Evolutionary conservation across 2,113 vertebrate genomes (phyloP).

Genomic region (Scalopus aquaticus): DNA sequence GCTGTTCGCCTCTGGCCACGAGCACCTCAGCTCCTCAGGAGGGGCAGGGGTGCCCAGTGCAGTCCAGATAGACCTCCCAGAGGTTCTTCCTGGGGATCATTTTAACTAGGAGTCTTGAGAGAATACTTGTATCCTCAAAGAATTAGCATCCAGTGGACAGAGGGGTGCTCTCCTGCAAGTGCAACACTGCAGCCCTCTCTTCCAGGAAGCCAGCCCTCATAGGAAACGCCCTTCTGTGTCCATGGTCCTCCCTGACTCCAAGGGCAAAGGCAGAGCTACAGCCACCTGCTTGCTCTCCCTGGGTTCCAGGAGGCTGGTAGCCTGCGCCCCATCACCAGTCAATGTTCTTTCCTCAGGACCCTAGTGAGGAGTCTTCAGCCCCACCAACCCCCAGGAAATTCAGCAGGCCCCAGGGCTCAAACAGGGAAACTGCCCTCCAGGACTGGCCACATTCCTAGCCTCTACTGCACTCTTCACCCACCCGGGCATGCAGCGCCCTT

Average conservation of each 20-base stretch:
- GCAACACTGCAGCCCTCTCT: not conserved
- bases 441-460: not conserved
- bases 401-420: not conserved
- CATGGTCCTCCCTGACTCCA: not conserved
- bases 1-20: not conserved
- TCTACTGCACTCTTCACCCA: not conserved
- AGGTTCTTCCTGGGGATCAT: not conserved
- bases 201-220: not conserved
- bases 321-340: not conserved
- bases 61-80: not conserved
- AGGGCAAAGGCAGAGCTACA: not conserved
- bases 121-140: not conserved
- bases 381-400: not conserved
- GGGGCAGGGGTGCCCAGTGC: not conserved
- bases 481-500: accelerated
- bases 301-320: not conserved
- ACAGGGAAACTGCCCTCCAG: not conserved
- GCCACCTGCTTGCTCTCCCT: not conserved
- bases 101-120: not conserved
- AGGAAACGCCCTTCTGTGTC: not conserved
- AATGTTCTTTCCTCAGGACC: not conserved
- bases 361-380: not conserved
- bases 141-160: not conserved
- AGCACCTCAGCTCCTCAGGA: not conserved
- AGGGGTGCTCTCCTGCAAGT: not conserved